A percentile compares a stretch with the other conserved stretches of the same genome.
Evolutionary conservation across 2,113 vertebrate genomes (phyloP).

Genomic region (Craseonycteris thonglongyai): DNA sequence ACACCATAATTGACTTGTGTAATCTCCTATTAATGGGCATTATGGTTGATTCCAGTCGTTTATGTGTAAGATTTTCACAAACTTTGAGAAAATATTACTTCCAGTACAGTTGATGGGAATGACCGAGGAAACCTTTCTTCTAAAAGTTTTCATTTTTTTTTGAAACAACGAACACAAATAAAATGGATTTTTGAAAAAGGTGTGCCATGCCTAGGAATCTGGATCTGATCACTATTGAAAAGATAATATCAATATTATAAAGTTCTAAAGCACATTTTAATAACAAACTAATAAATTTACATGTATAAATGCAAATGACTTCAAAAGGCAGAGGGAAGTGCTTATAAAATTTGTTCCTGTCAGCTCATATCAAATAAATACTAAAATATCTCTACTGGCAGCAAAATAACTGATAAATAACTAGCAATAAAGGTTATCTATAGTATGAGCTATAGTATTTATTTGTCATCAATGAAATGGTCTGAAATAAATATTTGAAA

Average conservation of each 20-base stretch:
- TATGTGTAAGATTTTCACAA: background rate
- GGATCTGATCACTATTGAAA: background rate
- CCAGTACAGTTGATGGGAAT: background rate
- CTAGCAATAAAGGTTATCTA: background rate
- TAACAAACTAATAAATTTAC: background rate
- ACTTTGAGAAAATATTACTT: background rate
- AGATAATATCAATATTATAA: background rate
- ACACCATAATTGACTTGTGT: background rate
- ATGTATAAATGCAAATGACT: constrained; percentile 24
- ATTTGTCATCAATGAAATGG: background rate
- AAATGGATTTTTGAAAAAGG: background rate
- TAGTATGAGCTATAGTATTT: background rate
- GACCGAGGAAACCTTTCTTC: background rate
- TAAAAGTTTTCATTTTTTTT: background rate
- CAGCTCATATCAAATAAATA: background rate
- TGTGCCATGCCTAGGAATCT: background rate
- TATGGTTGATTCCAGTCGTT: background rate
- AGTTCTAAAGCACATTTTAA: background rate
- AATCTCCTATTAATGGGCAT: background rate
- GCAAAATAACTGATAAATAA: background rate
- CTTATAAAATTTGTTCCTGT: background rate
- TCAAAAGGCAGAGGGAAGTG: background rate
- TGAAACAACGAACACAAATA: background rate
- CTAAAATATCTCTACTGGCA: background rate
- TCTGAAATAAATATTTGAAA: constrained; percentile 13